Evolutionary conservation across 2,113 vertebrate species (phyloP).

Genomic region (Callionymus lyra): DNA sequence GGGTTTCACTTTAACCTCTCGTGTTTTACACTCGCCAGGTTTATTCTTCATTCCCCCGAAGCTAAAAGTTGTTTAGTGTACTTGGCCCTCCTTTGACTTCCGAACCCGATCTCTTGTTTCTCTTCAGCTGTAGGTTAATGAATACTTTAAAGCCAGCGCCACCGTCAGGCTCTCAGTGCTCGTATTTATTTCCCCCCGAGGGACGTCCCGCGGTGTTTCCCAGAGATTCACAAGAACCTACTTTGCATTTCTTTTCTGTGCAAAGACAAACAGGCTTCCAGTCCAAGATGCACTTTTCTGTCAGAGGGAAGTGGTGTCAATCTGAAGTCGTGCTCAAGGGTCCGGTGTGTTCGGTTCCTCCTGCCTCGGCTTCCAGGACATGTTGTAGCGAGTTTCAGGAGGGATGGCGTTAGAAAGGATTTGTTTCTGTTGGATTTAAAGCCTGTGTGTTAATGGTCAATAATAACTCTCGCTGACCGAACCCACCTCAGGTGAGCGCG

Average conservation of each 20-base stretch:
- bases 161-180: slow-evolving; percentile 49
- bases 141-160: slow-evolving; percentile 66
- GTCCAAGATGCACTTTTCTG: slow-evolving; percentile 45
- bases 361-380: slow-evolving; percentile 7
- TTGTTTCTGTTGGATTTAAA: slow-evolving; percentile 15
- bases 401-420: slow-evolving; percentile 8
- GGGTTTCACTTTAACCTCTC: slow-evolving; percentile 23
- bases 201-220: slow-evolving; percentile 64
- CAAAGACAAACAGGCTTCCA: slow-evolving; percentile 52
- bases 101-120: slow-evolving; percentile 55
- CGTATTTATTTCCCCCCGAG: slow-evolving; percentile 52
- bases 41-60: no score
- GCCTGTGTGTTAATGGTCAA: no score
- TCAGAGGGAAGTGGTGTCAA: slow-evolving; percentile 22
- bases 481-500: slow-evolving; percentile 12
- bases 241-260: slow-evolving; percentile 68
- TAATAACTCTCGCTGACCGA: no score
- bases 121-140: slow-evolving; percentile 60
- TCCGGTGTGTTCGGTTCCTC: slow-evolving; percentile 30
- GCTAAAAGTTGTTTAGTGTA: slow-evolving; percentile 15
- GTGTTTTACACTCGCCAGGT: slow-evolving; percentile 6
- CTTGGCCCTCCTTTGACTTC: slow-evolving; percentile 55
- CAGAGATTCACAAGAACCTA: slow-evolving; percentile 58
- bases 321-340: slow-evolving; percentile 23
- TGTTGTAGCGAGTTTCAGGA: slow-evolving; percentile 7